These are phyloP conservation scores for Campoletis sonorensis DNA, from an alignment of 1,140 invertebrate species.

Conservation along the genomic window DNA sequence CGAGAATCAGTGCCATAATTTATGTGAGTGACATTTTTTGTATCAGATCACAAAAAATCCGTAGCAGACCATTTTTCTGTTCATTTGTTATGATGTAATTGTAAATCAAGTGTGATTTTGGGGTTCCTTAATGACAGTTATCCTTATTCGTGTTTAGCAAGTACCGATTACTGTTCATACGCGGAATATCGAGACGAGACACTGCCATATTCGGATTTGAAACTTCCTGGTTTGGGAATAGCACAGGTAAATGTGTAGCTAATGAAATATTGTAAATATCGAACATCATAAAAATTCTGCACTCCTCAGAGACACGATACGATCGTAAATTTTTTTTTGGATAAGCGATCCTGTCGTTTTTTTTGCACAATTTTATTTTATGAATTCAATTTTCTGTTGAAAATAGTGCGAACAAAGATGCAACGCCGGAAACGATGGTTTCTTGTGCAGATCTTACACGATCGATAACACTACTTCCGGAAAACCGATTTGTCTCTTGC, in stretches of 20 bases:
- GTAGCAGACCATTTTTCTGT: neutral
- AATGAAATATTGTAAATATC: constrained; percentile 2
- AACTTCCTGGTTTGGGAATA: constrained; percentile 54
- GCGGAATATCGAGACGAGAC: constrained; percentile 70
- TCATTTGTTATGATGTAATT: neutral
- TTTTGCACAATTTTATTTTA: constrained; percentile 32
- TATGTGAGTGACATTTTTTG: constrained; percentile 64
- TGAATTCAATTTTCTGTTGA: neutral
- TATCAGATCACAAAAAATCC: neutral
- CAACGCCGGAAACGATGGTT: constrained; percentile 72
- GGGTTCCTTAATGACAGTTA: neutral
- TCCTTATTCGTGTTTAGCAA: constrained; percentile 58
- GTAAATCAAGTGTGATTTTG: neutral
- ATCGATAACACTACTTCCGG: constrained; percentile 57
- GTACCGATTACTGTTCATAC: constrained; percentile 71
- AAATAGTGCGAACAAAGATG: constrained; percentile 77
- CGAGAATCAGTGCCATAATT: constrained; percentile 72
- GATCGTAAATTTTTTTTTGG: too few species aligned
- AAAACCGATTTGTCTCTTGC: constrained; percentile 69
- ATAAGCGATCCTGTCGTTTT: constrained; percentile 18
- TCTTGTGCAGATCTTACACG: constrained; percentile 76
- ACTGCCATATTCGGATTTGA: constrained; percentile 71
- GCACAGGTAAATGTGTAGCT: constrained; percentile 61
- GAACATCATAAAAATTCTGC: neutral
- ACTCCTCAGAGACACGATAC: too few species aligned